Evolutionary conservation across 2,797 vertebrate genomes (phyloP).

Genomic region (Sylvia borin): DNA sequence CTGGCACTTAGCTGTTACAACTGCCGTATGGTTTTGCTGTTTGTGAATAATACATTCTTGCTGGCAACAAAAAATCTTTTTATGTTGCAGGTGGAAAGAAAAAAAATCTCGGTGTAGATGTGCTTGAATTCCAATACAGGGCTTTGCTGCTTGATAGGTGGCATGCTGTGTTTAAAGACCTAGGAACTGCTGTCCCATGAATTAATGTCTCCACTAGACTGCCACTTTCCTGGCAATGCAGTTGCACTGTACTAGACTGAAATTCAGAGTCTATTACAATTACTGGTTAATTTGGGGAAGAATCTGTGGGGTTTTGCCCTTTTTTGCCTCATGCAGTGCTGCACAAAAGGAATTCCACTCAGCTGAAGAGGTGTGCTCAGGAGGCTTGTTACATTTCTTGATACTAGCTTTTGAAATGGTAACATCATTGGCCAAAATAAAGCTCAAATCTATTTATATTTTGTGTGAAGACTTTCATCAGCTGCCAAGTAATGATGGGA

Average conservation of each 20-base stretch:
- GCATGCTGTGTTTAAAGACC: not conserved
- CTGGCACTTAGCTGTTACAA: not conserved
- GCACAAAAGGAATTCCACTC: not conserved
- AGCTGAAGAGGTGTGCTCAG: not conserved
- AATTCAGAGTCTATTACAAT: not conserved
- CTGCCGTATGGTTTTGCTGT: not conserved
- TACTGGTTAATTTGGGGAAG: not conserved
- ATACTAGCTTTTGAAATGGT: constrained; percentile 45
- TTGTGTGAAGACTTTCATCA: not conserved
- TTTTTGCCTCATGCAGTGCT: not conserved
- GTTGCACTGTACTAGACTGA: not conserved
- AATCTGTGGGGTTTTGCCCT: not conserved
- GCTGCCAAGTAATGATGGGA: not conserved
- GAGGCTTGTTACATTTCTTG: not conserved
- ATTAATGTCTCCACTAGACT: not conserved
- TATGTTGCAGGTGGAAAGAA: not conserved
- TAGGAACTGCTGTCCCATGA: not conserved
- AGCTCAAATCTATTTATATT: constrained; percentile 18
- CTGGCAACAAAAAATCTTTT: not conserved
- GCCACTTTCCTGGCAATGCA: not conserved
- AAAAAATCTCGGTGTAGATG: not conserved
- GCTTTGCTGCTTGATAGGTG: not conserved
- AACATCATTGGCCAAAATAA: constrained; percentile 41
- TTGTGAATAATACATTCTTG: not conserved
- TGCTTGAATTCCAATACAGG: not conserved